Base-by-base conservation (phyloP, 1,140 invertebrate species). In the Sminthurinus signatus region DNA sequence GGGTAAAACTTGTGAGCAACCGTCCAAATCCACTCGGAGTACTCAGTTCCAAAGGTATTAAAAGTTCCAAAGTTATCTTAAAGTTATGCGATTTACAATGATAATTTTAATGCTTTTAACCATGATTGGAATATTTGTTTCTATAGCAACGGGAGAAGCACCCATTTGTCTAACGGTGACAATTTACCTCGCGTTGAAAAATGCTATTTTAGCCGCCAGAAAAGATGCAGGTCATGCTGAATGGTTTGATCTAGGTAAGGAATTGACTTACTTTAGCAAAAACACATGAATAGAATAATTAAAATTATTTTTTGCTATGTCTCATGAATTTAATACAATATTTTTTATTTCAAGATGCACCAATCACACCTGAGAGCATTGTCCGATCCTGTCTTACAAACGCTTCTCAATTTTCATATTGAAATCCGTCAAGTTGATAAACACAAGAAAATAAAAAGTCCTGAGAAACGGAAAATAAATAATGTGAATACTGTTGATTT, bases 131-230 rank as follows among this genome's bases (percentile, higher is more conserved):
- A 19, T 10, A 5, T 10, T 46, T 29, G 2, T 80, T 59, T n/a
- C 19, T 21, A 23, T 50, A 60, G 88, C 86, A 25, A 84, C 85
- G 67, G 88, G 86, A n/a, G 89, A 92, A 74, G 88, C 89, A 2
- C 85, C 88, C 14, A 74, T 89, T 21, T 87, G 86, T 72, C 75
- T 88, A 75, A 78, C 81, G 23, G 77, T 79, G 44, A 76, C 77
- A 2, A 80, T 88, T 28, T 80, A 85, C 50, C 81, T 88, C 70
- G 89, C 88, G 21, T 79, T 90, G 51, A 80, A 85, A 65, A 77
- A 86, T 54, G 88, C 89, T 0, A 78, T 92, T 29, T 76, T 80
- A 67, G 82, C 86, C 2, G 83, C 84, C 4, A 78, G 85, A 67
- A 73, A 73, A 55, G 84, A 86, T 73, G 78, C 81, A 54, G 73